phyloP scores from a whole-genome alignment of 2,113 vertebrate genomes.

The Shinisaurus crocodilurus region DNA sequence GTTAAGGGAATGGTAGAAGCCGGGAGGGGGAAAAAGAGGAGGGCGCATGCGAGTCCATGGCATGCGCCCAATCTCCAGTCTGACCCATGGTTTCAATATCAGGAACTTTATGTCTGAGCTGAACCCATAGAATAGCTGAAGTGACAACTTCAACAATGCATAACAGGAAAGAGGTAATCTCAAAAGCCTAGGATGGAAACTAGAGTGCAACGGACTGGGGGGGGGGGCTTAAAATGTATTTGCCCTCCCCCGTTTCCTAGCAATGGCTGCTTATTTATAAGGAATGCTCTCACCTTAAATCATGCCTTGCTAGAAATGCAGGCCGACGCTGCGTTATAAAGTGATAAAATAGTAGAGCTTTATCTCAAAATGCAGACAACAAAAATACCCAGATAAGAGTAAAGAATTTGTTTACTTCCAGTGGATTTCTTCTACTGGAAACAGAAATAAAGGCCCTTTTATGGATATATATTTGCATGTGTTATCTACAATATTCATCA shows the following conservation, averaged over 20 bases:
- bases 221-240: accelerated
- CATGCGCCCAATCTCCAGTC: not conserved
- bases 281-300: accelerated
- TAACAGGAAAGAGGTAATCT: accelerated
- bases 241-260: accelerated
- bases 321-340: accelerated
- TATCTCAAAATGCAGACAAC: slow-evolving; percentile 55
- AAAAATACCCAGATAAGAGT: slow-evolving; percentile 48
- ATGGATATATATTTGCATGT: not conserved
- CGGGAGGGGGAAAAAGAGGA: too few species aligned
- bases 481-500: slow-evolving; percentile 27
- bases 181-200: accelerated
- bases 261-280: not conserved
- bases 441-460: slow-evolving; percentile 52
- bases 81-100: not conserved
- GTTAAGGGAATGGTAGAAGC: not conserved
- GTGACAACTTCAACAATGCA: accelerated
- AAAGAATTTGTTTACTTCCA: slow-evolving; percentile 48
- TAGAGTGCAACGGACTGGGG: accelerated
- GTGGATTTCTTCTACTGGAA: slow-evolving; percentile 52
- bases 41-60: not conserved
- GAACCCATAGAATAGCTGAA: not conserved
- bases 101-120: not conserved
- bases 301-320: accelerated
- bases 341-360: not conserved